phyloP scores from a whole-genome alignment of 2,113 vertebrate species.

The Ardeotis arabs region DNA sequence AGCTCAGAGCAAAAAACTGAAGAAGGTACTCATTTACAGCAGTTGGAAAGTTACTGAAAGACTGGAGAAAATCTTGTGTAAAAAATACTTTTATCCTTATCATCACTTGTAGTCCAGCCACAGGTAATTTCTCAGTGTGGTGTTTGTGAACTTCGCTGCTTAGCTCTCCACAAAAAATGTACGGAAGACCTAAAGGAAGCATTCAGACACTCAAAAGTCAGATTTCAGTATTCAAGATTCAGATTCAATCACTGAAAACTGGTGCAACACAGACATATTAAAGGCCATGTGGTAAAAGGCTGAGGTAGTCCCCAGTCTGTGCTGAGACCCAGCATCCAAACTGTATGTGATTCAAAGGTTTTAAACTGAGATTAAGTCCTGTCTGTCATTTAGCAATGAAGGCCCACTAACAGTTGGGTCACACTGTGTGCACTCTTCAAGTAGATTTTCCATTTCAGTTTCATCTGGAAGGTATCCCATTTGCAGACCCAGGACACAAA shows the following conservation, averaged over 20 bases:
- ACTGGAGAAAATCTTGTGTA: background rate
- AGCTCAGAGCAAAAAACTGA: background rate
- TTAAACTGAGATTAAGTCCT: background rate
- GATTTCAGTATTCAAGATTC: background rate
- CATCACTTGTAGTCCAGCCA: background rate
- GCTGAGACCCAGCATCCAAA: background rate
- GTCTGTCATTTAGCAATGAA: background rate
- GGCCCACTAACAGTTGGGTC: background rate
- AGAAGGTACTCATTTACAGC: background rate
- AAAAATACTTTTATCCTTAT: background rate
- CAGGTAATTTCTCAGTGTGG: background rate
- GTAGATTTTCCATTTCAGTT: background rate
- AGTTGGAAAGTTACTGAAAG: background rate
- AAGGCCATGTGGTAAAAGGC: background rate
- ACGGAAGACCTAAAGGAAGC: background rate
- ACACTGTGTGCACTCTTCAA: background rate
- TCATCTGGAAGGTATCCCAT: background rate
- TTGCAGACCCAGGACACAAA: background rate
- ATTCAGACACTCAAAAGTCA: background rate
- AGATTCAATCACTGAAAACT: background rate
- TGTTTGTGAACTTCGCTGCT: background rate
- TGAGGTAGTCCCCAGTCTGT: accelerated
- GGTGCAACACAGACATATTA: background rate
- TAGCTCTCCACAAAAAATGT: background rate
- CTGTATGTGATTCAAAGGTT: background rate